Evolutionary conservation across 1,140 invertebrate genomes (phyloP).

Genomic region (Papilio machaon): DNA sequence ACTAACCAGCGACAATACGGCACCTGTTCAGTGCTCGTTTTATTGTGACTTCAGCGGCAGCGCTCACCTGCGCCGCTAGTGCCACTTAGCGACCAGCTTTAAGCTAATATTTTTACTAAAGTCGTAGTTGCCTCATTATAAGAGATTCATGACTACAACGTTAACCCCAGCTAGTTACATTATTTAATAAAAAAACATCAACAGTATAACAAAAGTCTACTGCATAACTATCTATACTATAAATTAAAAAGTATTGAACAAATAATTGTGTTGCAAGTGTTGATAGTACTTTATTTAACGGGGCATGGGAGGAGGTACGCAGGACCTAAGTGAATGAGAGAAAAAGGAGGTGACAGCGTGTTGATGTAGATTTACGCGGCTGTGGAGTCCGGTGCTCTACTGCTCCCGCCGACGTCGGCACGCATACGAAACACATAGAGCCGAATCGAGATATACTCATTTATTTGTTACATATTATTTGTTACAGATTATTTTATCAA

Average conservation of each 20-base stretch:
- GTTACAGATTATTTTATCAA: too few relatives aligned
- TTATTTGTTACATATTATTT: too few relatives aligned
- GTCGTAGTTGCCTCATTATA: not conserved
- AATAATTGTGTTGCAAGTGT: not conserved
- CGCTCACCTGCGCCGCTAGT: not conserved
- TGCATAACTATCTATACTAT: not conserved
- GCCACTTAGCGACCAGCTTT: not conserved
- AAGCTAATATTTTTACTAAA: not conserved
- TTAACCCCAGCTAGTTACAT: too few relatives aligned
- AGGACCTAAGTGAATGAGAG: conserved; percentile 70
- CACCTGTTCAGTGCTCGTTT: not conserved
- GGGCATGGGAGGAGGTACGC: conserved; percentile 37
- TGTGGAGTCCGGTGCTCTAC: conserved; percentile 72
- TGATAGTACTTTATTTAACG: conserved; percentile 1
- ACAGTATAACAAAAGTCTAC: not conserved
- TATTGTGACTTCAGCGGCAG: not conserved
- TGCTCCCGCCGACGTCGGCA: conserved; percentile 52
- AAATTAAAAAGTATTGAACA: not conserved
- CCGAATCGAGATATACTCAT: not conserved
- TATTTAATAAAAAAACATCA: not conserved
- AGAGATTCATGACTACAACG: not conserved
- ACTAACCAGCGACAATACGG: not conserved
- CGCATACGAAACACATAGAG: conserved; percentile 49
- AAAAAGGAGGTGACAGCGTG: conserved; percentile 72
- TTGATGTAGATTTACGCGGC: conserved; percentile 77